These are phyloP conservation scores for Pachymerium ferrugineum DNA, from an alignment of 2,888 invertebrate genomes.

Conservation along the genomic window DNA sequence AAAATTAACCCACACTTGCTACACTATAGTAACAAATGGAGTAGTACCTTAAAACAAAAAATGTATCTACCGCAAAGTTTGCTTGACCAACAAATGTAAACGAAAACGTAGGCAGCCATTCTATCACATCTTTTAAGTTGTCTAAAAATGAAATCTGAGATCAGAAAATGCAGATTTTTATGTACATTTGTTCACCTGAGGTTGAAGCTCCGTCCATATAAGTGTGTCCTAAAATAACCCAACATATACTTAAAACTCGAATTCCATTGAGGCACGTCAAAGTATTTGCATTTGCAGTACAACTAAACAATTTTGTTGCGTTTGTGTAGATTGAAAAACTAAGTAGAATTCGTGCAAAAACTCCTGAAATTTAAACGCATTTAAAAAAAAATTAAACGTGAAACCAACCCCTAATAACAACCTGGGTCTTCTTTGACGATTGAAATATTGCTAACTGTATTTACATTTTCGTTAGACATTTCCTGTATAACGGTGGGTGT, in stretches of 20 bases:
- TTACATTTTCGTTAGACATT: not conserved
- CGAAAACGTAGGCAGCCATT: not conserved
- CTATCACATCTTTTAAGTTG: not conserved
- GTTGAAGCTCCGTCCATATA: constrained; percentile 32
- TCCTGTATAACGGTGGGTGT: not conserved
- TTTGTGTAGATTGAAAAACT: not conserved
- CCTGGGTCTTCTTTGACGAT: not conserved
- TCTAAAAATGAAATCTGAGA: not conserved
- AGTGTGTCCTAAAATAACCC: constrained; percentile 56
- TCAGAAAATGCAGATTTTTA: not conserved
- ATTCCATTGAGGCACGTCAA: constrained; percentile 53
- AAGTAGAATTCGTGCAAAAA: not conserved
- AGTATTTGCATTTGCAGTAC: not conserved
- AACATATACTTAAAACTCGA: constrained; percentile 55
- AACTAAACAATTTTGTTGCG: not conserved
- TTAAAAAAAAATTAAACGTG: not conserved
- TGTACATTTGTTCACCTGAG: not conserved
- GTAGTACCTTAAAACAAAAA: constrained; percentile 29
- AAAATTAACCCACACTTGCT: not conserved
- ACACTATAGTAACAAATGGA: not conserved
- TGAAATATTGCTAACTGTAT: not conserved
- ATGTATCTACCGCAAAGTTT: constrained; percentile 29
- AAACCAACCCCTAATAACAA: not conserved
- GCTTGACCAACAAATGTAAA: constrained; percentile 17
- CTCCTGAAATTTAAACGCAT: not conserved